Percentiles rank a stretch among this genome's conserved stretches.
These are phyloP conservation scores for Maniola jurtina DNA, from an alignment of 1,140 invertebrate genomes.

Conservation along the genomic window DNA sequence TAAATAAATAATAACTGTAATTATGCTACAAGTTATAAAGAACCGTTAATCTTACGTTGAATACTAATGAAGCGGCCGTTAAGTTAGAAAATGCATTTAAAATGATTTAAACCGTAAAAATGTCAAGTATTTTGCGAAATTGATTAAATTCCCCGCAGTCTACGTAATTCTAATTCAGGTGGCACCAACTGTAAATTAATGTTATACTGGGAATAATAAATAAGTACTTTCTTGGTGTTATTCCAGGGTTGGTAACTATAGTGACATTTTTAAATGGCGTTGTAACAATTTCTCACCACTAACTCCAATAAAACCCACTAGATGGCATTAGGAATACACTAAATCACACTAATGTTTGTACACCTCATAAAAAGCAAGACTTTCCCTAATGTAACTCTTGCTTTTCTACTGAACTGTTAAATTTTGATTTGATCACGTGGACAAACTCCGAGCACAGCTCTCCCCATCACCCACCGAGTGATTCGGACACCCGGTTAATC, in stretches of 20 bases:
- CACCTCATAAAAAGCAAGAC: no score
- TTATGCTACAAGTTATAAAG: not conserved
- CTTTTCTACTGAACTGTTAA: no score
- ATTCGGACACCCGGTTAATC: no score
- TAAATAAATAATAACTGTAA: not conserved
- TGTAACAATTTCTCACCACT: no score
- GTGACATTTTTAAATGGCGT: no score
- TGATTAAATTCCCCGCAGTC: slow-evolving; percentile 14
- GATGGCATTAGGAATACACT: no score
- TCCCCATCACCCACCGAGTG: no score
- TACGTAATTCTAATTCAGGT: slow-evolving; percentile 16
- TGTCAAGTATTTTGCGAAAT: slow-evolving; percentile 8
- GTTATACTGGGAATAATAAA: slow-evolving; percentile 15
- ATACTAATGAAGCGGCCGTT: not conserved
- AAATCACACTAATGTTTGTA: no score
- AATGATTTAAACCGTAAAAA: slow-evolving; percentile 3
- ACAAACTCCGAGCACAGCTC: no score
- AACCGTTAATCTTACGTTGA: not conserved
- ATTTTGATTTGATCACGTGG: no score
- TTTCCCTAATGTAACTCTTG: no score
- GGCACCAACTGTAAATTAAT: slow-evolving; percentile 12
- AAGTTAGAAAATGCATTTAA: not conserved
- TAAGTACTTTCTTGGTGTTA: slow-evolving; percentile 8
- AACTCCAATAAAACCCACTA: no score
- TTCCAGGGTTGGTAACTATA: not conserved